Percentiles rank a stretch among this genome's conserved stretches.
These are phyloP conservation scores for Cricetomys ansorgei DNA, from an alignment of 2,113 vertebrate species.

Conservation along the genomic window DNA sequence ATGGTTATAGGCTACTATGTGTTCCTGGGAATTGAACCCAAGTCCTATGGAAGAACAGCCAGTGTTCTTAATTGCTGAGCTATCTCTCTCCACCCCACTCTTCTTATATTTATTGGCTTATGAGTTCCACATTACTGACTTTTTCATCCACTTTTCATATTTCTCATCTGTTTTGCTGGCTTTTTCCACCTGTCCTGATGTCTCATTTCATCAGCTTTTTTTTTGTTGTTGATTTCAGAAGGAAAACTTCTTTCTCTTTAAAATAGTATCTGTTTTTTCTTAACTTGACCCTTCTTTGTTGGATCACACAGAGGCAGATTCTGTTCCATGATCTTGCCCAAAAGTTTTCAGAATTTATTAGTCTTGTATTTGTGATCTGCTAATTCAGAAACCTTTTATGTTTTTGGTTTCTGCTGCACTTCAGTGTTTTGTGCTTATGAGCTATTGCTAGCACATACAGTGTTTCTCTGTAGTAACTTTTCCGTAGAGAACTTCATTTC, in stretches of 20 bases:
- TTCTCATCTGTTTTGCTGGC: background rate
- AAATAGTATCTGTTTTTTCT: background rate
- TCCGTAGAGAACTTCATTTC: background rate
- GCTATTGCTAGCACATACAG: background rate
- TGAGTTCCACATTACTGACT: background rate
- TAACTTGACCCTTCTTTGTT: background rate
- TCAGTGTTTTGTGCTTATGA: background rate
- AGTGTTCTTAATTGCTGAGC: background rate
- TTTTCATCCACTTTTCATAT: background rate
- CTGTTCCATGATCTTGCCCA: background rate
- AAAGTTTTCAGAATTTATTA: background rate
- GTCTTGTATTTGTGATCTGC: background rate
- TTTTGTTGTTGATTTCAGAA: background rate
- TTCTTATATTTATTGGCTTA: background rate
- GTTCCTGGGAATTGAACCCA: background rate
- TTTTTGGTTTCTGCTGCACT: background rate
- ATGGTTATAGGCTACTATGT: background rate
- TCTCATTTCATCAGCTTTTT: background rate
- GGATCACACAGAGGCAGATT: background rate
- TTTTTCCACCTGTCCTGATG: background rate
- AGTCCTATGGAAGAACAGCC: no score
- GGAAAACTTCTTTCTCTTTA: background rate
- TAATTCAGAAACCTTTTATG: background rate
- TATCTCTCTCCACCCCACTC: background rate
- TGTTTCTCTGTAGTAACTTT: background rate